phyloP scores from a whole-genome alignment of 1,140 invertebrate species.

The Stratiolaelaps scimitus region DNA sequence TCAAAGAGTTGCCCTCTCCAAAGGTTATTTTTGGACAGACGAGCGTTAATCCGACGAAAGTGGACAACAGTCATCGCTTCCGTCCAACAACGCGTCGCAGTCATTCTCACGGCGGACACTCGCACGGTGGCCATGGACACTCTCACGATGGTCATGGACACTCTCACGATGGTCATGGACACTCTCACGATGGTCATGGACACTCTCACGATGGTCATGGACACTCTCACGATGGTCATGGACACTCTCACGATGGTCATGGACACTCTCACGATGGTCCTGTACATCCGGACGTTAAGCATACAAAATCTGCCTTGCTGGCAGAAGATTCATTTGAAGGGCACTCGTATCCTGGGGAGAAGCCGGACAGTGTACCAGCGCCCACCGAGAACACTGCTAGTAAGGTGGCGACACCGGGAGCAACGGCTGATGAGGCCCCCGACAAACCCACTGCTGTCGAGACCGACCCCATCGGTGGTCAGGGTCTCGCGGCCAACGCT shows the following conservation, averaged over 20 bases:
- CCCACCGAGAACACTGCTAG: background rate
- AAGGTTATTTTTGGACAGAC: no score
- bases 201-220: background rate
- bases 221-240: slow-evolving; percentile 10
- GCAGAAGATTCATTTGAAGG: background rate
- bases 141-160: slow-evolving; percentile 12
- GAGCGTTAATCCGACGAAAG: no score
- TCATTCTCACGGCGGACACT: no score
- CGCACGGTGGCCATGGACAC: background rate
- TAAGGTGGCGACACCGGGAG: background rate
- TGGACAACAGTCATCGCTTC: no score
- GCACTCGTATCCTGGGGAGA: slow-evolving; percentile 16
- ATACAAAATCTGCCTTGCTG: background rate
- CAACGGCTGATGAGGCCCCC: background rate
- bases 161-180: background rate
- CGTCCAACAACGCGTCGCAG: background rate
- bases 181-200: background rate
- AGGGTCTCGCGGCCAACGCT: background rate
- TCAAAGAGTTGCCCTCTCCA: no score
- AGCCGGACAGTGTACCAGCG: background rate
- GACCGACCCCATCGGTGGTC: background rate
- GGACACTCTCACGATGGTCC: slow-evolving; percentile 15
- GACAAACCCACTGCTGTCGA: background rate
- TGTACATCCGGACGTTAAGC: background rate
- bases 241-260: background rate